Percentiles rank a stretch among this genome's conserved stretches.
Conservation (phyloP, 2,888 invertebrate species). For the Heliconius aoede region DNA sequence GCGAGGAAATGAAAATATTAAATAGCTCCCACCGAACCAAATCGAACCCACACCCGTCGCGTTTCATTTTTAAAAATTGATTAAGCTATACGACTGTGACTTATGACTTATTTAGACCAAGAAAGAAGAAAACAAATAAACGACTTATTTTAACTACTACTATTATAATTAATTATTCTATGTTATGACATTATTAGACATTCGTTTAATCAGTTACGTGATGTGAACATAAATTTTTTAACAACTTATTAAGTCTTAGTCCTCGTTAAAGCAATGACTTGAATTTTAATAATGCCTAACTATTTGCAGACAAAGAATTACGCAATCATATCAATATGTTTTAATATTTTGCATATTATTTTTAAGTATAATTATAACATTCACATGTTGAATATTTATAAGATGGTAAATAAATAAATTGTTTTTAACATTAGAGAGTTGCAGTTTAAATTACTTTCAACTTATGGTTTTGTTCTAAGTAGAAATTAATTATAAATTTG, state of each 20-base stretch:
- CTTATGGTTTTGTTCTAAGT: conserved; percentile 6
- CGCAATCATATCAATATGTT: conserved; percentile 10
- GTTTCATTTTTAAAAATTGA: too few relatives aligned
- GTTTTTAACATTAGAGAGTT: conserved; percentile 15
- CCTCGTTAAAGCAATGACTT: conserved; percentile 18
- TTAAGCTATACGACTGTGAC: too few relatives aligned
- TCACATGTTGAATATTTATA: conserved; percentile 10
- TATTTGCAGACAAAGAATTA: background rate
- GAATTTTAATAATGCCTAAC: conserved; percentile 21
- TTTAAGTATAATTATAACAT: conserved; percentile 5
- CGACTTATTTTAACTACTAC: too few relatives aligned
- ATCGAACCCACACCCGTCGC: too few relatives aligned
- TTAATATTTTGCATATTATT: conserved; percentile 12
- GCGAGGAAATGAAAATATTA: too few relatives aligned
- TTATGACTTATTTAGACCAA: too few relatives aligned
- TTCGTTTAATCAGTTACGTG: conserved; percentile 24
- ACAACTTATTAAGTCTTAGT: conserved; percentile 12
- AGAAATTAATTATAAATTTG: background rate
- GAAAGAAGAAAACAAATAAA: too few relatives aligned
- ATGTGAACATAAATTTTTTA: conserved; percentile 18
- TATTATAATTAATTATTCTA: background rate
- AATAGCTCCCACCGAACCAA: too few relatives aligned
- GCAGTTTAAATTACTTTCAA: conserved; percentile 2
- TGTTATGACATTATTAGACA: background rate
- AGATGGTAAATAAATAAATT: background rate